Evolutionary conservation across 2,888 invertebrate genomes (phyloP), one percentile per base, ranked within the genome.

Genomic region (Phragmatobia fuliginosa): DNA sequence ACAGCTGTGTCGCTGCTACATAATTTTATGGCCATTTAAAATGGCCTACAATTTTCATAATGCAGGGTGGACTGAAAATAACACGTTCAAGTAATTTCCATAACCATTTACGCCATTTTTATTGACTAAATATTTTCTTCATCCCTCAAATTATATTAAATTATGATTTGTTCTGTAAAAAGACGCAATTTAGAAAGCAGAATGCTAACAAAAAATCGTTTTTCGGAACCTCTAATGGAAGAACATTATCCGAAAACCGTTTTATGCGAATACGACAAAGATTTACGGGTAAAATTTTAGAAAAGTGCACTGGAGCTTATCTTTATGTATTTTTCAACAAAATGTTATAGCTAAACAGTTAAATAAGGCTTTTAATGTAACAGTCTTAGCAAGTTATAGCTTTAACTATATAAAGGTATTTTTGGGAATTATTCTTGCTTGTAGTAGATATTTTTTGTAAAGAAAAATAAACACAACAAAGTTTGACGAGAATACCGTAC

Each of bases 201-300:
- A 88, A 88, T 85, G 85, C 83, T 87, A 80, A 86, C 87, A 85
- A 80, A 88, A 90, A 87, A 88, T 84, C 85, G 85, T 90, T 91
- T 86, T 89, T 84, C 86, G 84, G 87, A 90, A 90, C 90, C 89
- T 86, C 88, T 93, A 91, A 92, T 91, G 90, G 91, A 71, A 79
- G 85, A 82, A 89, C 89, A 90, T 92, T 93, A 93, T 92, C 89
- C 86, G 86, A 91, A 92, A 91, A 88, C 86, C 90, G 89, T 90
- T 92, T 89, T 89, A 87, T 85, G 83, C 83, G 88, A 91, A 90
- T 89, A 80, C 83, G 87, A 90, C 87, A 87, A 88, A 91, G 90
- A 91, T 91, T 90, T 90, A 91, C 88, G 87, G 87, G 79, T 81
- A 78, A 87, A 89, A 88, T 91, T 92, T 91, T 87, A 85, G 87